Evolutionary conservation across 2,113 vertebrate genomes (phyloP).

Genomic region (Macquaria ambigua): DNA sequence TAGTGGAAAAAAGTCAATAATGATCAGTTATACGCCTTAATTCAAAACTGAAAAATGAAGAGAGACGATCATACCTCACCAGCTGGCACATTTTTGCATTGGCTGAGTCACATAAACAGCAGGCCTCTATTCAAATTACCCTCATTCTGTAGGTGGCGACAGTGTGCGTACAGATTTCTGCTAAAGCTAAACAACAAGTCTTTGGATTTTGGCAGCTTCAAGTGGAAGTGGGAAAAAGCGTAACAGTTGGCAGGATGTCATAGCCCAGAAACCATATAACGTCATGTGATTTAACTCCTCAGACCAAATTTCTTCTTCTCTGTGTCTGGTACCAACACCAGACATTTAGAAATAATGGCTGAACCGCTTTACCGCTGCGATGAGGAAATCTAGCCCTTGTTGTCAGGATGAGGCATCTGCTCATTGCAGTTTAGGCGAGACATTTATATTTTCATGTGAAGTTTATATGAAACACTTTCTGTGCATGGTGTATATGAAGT

Average conservation of each 20-base stretch:
- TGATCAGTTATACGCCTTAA: constrained; percentile 38
- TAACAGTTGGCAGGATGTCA: constrained; percentile 70
- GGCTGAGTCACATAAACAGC: constrained; percentile 27
- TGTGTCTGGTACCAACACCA: constrained; percentile 58
- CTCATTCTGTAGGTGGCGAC: constrained; percentile 55
- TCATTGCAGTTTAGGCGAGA: constrained; percentile 7
- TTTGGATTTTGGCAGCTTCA: constrained; percentile 59
- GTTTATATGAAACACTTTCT: constrained; percentile 9
- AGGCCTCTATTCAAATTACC: constrained; percentile 18
- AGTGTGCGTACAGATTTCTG: constrained; percentile 2
- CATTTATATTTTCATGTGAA: constrained; percentile 13
- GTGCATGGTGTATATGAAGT: background rate
- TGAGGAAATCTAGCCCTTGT: constrained; percentile 45
- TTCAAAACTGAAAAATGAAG: constrained; percentile 53
- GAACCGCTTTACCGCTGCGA: constrained; percentile 50
- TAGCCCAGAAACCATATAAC: constrained; percentile 68
- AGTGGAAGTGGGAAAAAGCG: constrained; percentile 71
- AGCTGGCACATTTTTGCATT: constrained; percentile 20
- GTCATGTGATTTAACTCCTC: constrained; percentile 68
- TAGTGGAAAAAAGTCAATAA: constrained; percentile 39
- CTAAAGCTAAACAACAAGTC: constrained; percentile 34
- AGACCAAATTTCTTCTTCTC: constrained; percentile 60
- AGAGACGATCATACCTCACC: constrained; percentile 15
- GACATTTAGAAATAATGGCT: constrained; percentile 65
- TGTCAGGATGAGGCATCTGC: constrained; percentile 38